Conservation (phyloP, 2,797 vertebrate genomes). For the Characodon lateralis region DNA sequence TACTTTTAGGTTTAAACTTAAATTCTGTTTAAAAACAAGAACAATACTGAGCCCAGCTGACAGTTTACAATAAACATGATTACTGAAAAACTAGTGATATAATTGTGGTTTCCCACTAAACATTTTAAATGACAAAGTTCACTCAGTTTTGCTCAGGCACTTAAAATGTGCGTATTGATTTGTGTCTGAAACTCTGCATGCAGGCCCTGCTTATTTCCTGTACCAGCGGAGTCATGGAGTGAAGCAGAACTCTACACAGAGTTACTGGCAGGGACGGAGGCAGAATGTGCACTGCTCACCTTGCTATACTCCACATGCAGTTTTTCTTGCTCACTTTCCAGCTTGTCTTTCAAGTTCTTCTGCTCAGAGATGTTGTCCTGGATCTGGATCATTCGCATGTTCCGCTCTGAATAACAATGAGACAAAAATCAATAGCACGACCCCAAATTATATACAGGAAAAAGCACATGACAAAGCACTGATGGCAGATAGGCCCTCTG, state of each 20-base stretch:
- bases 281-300: conserved; percentile 70
- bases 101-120: not conserved
- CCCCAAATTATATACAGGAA: conserved; percentile 65
- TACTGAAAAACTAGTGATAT: not conserved
- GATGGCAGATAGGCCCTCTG: conserved; percentile 68
- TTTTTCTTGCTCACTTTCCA: conserved; percentile 97
- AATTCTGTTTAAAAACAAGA: not conserved
- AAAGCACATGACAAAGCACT: conserved; percentile 38
- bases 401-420: conserved; percentile 88
- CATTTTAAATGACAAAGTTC: not conserved
- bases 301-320: conserved; percentile 98
- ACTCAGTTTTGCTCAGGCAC: not conserved
- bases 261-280: no score
- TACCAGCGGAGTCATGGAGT: not conserved
- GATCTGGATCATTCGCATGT: conserved; percentile 99
- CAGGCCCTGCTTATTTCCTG: not conserved
- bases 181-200: no score
- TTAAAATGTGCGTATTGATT: not conserved
- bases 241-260: no score
- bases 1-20: not conserved
- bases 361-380: conserved; percentile 99
- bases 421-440: conserved; percentile 70
- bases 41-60: no score
- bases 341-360: conserved; percentile 97
- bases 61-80: not conserved